Percentiles rank a stretch among this genome's conserved stretches.
phyloP scores from a whole-genome alignment of 1,140 invertebrate genomes.

The Liolophura sinensis region DNA sequence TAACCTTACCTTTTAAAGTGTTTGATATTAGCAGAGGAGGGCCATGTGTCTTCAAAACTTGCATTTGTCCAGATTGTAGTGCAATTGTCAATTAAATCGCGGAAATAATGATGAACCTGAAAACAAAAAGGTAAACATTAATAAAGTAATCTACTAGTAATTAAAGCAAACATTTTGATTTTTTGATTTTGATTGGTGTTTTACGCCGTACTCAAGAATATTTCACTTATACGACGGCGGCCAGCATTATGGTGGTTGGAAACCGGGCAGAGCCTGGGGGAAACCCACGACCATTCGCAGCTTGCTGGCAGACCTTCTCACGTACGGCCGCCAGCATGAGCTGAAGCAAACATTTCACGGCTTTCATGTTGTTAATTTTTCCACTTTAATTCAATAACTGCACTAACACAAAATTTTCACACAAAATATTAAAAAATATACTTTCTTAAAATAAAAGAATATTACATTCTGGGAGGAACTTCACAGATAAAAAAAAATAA shows the following conservation, averaged over 20 bases:
- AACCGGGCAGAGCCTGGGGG: no score
- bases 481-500: neutral
- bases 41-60: conserved; percentile 49
- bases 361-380: neutral
- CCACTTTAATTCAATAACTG: neutral
- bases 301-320: no score
- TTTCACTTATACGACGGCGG: no score
- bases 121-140: conserved; percentile 17
- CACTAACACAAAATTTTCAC: neutral
- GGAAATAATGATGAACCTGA: conserved; percentile 47
- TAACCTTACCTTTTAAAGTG: conserved; percentile 51
- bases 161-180: conserved; percentile 8
- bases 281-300: no score
- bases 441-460: neutral
- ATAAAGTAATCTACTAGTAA: conserved; percentile 4
- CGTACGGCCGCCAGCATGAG: no score
- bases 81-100: conserved; percentile 41
- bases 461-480: conserved; percentile 1
- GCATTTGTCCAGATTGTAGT: conserved; percentile 38
- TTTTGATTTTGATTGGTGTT: neutral
- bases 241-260: no score
- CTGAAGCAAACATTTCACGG: neutral
- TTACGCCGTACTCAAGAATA: neutral
- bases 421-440: neutral
- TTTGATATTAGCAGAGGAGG: conserved; percentile 35